Conservation (phyloP, 2,797 vertebrate species). For the Pipistrellus kuhlii region DNA sequence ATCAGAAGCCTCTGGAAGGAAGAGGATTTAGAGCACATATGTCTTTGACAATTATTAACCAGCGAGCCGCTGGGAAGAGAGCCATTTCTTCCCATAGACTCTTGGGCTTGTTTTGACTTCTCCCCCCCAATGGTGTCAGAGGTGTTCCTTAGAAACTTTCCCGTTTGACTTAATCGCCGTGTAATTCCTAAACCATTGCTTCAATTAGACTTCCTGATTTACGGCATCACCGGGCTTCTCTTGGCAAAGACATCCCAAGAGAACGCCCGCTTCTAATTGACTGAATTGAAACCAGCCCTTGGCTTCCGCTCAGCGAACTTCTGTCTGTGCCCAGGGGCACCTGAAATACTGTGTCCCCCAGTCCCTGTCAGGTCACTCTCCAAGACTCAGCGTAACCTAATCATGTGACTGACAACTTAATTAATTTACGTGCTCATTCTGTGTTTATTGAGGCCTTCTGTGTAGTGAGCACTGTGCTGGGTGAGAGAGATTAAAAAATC, state of each 20-base stretch:
- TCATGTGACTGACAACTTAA: conserved; percentile 72
- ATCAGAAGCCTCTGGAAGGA: background rate
- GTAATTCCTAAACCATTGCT: conserved; percentile 73
- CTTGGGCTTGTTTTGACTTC: conserved; percentile 31
- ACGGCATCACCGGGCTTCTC: conserved; percentile 60
- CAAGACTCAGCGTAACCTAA: conserved; percentile 61
- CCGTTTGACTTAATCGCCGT: conserved; percentile 67
- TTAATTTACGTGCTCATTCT: background rate
- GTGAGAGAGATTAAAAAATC: background rate
- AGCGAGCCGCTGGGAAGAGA: conserved; percentile 63
- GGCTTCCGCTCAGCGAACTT: conserved; percentile 53
- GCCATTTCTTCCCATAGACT: background rate
- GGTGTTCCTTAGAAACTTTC: conserved; percentile 71
- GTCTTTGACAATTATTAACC: conserved; percentile 57
- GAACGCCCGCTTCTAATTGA: conserved; percentile 73
- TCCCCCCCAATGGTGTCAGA: background rate
- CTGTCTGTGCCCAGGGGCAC: background rate
- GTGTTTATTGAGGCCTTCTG: background rate
- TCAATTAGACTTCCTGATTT: conserved; percentile 72
- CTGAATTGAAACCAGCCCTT: conserved; percentile 46
- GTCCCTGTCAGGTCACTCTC: conserved; percentile 8
- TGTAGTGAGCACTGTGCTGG: background rate
- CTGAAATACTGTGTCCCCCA: conserved; percentile 14
- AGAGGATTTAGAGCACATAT: conserved; percentile 62
- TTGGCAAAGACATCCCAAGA: conserved; percentile 72